Base-by-base conservation (phyloP, 1,140 invertebrate species). In the Trichonephila inaurata region DNA sequence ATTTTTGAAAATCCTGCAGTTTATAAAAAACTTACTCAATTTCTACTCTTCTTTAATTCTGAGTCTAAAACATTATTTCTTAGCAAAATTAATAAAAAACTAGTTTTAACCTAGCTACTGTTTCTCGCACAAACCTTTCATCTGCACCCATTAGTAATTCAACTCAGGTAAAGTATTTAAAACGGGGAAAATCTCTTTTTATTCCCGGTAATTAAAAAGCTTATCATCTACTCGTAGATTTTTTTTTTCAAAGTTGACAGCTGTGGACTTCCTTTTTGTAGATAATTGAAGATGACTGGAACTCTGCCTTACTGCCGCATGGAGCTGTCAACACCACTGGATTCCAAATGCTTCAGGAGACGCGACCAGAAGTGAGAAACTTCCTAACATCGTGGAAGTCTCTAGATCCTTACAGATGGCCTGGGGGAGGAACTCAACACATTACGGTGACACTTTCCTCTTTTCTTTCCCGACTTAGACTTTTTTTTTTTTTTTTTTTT, bases 261-360 rank as follows among this genome's bases (percentile, higher is more conserved):
- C 72, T 33, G 24, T 40, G 8, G 5, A 40, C 72, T 77, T 28
- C 33, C 10, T 77, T 19, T 62, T 62, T 44, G 18, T 58, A 94
- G 98, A 98, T 98, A 96, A 98, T 99, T 98, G 98, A 99, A 96
- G 98, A 99, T 96, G 97, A 97, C 95, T 98, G 98, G 98, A 98
- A 98, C 95, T 97, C 97, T 94, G 97, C 98, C 96, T 97, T 99
- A 95, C 97, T 98, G 94, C 98, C 98, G 96, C 98, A 98, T 95
- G 98, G 98, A 61, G 98, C 98, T 94, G 97, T 99, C 95, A 99
- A 99, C 96, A 98, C 99, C 95, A 99, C 98, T 3, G 99, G 98
- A 64, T 99, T 99, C 96, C 97, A 98, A 94, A 97, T 99, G 95
- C 97, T 99, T 40, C 98, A 97, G 89, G 92, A 82, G n/a, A 94